Evolutionary conservation across 2,797 vertebrate genomes (phyloP).

Genomic region (Pantherophis vulpinus): DNA sequence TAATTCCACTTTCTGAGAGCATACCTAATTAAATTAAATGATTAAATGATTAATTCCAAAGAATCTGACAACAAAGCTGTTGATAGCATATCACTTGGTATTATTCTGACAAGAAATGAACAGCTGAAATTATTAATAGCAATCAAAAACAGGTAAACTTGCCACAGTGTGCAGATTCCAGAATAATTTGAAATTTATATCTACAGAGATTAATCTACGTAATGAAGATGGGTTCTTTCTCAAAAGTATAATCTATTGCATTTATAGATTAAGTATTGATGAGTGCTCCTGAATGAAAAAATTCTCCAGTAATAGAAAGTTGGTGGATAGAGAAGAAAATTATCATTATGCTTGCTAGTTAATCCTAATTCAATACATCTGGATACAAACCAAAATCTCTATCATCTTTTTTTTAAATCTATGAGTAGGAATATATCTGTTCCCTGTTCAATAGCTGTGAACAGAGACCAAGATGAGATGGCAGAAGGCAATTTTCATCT

Average conservation of each 20-base stretch:
- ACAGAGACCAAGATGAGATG: not conserved
- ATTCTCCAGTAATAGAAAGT: not conserved
- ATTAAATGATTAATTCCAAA: not conserved
- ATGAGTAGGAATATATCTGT: not conserved
- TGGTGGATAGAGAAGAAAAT: not conserved
- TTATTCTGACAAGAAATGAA: conserved; percentile 18
- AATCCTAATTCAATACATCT: not conserved
- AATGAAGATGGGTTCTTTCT: conserved; percentile 20
- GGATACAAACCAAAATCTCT: not conserved
- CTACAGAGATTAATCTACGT: not conserved
- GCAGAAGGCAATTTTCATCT: not conserved
- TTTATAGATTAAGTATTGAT: conserved; percentile 17
- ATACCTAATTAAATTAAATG: conserved; percentile 16
- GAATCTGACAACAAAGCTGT: conserved; percentile 20
- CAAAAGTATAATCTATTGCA: conserved; percentile 28
- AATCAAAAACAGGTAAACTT: conserved; percentile 26
- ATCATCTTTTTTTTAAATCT: not conserved
- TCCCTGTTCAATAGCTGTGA: not conserved
- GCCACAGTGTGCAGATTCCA: not conserved
- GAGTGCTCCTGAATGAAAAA: not conserved
- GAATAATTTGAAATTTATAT: conserved; percentile 12
- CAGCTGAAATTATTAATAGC: conserved; percentile 39
- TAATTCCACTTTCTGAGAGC: conserved; percentile 5
- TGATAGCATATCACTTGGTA: conserved; percentile 19
- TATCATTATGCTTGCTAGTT: not conserved